Percentiles rank a stretch among this genome's conserved stretches.
These are phyloP conservation scores for Mactromeris polynyma DNA, from an alignment of 2,888 invertebrate species.

Conservation along the genomic window DNA sequence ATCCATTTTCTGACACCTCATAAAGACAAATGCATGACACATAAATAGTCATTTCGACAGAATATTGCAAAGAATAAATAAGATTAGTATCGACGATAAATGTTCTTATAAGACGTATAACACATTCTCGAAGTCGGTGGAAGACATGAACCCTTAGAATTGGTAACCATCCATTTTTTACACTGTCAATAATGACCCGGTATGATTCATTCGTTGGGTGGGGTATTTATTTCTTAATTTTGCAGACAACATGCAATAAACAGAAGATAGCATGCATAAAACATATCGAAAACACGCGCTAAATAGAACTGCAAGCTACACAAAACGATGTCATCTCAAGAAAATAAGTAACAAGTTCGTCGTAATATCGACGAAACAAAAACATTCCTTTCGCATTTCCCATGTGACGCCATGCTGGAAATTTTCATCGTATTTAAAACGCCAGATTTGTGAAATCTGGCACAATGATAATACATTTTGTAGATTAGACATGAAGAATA, in stretches of 20 bases:
- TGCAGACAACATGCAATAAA: neutral
- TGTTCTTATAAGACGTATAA: neutral
- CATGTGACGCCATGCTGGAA: conserved; percentile 85
- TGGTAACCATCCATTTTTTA: neutral
- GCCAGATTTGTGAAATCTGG: neutral
- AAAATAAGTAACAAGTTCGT: neutral
- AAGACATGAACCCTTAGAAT: neutral
- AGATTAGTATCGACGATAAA: no score
- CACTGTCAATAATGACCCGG: neutral
- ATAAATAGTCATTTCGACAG: no score
- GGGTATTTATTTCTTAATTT: neutral
- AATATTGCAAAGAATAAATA: no score
- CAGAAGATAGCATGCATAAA: neutral
- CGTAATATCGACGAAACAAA: conserved; percentile 23
- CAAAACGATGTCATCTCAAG: neutral
- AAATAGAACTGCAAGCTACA: neutral
- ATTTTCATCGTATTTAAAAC: conserved; percentile 45
- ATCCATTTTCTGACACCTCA: no score
- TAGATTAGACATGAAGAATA: neutral
- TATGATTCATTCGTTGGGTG: neutral
- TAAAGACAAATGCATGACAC: no score
- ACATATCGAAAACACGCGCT: neutral
- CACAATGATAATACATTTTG: neutral
- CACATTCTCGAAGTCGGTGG: neutral
- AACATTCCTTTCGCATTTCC: conserved; percentile 55